These are phyloP conservation scores for Bombus cullumanus DNA, from an alignment of 1,140 invertebrate species.

Conservation along the genomic window DNA sequence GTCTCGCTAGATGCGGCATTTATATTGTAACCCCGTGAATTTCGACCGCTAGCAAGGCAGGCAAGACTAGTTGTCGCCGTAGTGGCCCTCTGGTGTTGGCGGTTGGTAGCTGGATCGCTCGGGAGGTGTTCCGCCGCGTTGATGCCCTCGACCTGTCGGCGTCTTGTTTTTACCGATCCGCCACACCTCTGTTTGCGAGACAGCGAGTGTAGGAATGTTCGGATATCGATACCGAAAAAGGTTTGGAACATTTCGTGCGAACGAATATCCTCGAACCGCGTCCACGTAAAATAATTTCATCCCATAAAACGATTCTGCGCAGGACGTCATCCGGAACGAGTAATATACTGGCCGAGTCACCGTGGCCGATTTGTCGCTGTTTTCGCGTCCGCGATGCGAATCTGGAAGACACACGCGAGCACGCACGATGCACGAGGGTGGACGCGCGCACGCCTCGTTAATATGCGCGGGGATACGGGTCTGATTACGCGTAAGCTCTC, in stretches of 20 bases:
- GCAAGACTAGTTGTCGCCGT: no score
- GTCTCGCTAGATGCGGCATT: no score
- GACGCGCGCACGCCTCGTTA: constrained; percentile 52
- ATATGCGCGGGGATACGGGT: constrained; percentile 71
- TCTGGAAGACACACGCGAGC: not conserved
- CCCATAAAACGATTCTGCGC: not conserved
- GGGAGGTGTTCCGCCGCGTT: no score
- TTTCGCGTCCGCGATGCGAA: not conserved
- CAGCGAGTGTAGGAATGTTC: not conserved
- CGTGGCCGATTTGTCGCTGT: constrained; percentile 1
- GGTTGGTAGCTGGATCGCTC: no score
- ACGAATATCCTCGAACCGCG: no score
- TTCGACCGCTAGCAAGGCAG: no score
- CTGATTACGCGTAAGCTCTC: constrained; percentile 78
- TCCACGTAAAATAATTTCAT: not conserved
- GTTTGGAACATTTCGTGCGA: no score
- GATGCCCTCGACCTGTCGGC: no score
- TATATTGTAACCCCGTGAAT: no score
- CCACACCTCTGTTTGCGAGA: not conserved
- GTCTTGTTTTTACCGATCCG: no score
- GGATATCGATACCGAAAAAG: not conserved
- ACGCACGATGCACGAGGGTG: not conserved
- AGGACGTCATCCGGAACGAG: not conserved
- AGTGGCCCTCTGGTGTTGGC: no score
- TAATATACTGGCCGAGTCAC: not conserved